Conservation (phyloP, 2,113 vertebrate species). For the Elachura formosa region DNA sequence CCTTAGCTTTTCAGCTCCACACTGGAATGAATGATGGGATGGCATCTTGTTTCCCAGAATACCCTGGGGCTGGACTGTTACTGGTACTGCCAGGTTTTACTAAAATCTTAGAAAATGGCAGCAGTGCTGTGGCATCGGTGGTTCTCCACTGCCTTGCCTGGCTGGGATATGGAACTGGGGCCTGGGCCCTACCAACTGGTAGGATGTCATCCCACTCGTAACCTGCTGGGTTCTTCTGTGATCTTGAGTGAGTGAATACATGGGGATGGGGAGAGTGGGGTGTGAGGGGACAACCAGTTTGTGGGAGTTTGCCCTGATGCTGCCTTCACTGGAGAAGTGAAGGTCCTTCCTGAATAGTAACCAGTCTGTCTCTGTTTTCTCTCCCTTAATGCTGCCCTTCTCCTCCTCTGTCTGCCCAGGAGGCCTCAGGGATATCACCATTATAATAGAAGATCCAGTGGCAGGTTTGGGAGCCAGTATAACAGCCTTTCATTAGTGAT, state of each 20-base stretch:
- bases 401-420: slow-evolving; percentile 70
- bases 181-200: background rate
- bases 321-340: background rate
- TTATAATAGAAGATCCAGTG: slow-evolving; percentile 97
- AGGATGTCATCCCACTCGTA: background rate
- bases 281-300: background rate
- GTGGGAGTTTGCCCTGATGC: background rate
- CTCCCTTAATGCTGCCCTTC: slow-evolving; percentile 42
- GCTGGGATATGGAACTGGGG: background rate
- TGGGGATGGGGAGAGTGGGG: background rate
- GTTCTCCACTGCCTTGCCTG: background rate
- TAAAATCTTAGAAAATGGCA: background rate
- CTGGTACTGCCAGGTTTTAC: background rate
- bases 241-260: background rate
- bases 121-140: background rate
- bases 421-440: slow-evolving; percentile 92
- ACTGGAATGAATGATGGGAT: background rate
- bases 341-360: slow-evolving; percentile 22
- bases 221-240: background rate
- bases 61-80: background rate
- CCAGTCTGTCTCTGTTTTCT: slow-evolving; percentile 47
- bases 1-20: background rate
- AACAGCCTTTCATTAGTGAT: slow-evolving; percentile 26
- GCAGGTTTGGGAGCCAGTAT: slow-evolving; percentile 87
- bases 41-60: background rate